Percentiles rank a stretch among this genome's conserved stretches.
phyloP scores from a whole-genome alignment of 2,113 vertebrate species.

The Chauna torquata region DNA sequence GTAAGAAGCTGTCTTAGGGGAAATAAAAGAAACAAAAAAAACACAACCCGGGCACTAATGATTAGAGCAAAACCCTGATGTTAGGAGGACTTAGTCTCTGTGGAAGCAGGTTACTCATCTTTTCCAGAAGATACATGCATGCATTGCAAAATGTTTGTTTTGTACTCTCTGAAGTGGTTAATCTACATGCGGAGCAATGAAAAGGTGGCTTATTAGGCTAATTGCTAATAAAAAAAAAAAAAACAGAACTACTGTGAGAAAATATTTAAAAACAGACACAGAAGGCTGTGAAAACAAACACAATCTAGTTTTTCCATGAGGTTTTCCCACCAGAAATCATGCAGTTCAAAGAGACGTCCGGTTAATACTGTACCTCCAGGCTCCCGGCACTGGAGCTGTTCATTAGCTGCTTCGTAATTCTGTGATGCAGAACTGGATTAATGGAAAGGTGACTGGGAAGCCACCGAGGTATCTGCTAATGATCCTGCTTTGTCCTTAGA shows the following conservation, averaged over 20 bases:
- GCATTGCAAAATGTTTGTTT: constrained; percentile 62
- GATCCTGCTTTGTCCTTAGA: constrained; percentile 57
- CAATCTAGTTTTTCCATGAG: neutral
- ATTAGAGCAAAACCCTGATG: constrained; percentile 47
- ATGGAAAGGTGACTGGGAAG: constrained; percentile 72
- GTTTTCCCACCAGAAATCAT: constrained; percentile 72
- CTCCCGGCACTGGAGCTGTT: constrained; percentile 52
- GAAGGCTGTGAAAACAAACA: constrained; percentile 67
- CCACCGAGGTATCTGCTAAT: constrained; percentile 64
- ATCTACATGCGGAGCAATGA: constrained; percentile 59
- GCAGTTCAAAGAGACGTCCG: constrained; percentile 68
- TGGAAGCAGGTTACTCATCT: constrained; percentile 55
- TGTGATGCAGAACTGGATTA: constrained; percentile 69
- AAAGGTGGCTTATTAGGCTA: constrained; percentile 74
- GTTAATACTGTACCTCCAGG: constrained; percentile 67
- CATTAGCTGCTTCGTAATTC: constrained; percentile 63
- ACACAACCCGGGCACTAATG: neutral
- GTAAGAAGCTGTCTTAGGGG: constrained; percentile 26
- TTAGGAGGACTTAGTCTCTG: constrained; percentile 46
- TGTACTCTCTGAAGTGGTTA: constrained; percentile 72
- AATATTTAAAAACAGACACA: constrained; percentile 66
- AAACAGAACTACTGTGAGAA: constrained; percentile 38
- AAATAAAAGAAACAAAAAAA: constrained; percentile 18
- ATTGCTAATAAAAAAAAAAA: constrained; percentile 49
- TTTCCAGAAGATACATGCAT: constrained; percentile 35